Base-by-base conservation (phyloP, 2,888 invertebrate genomes). In the Drosophila differens region DNA sequence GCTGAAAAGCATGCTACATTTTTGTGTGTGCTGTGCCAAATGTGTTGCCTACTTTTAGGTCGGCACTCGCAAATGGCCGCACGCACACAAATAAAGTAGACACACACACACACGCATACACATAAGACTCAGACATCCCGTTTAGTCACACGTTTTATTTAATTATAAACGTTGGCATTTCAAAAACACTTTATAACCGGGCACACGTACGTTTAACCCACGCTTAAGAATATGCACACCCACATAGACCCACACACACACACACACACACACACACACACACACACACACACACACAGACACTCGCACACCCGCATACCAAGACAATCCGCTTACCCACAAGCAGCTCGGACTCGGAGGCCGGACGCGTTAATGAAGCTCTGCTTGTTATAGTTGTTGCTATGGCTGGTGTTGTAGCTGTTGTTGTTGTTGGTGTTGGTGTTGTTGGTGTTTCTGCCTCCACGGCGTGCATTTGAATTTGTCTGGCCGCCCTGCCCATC, bases 301-400 rank as follows among this genome's bases (percentile, higher is more conserved):
- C 22, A 25, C 60, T 33, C 32, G 22, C 44, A 63, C 57, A 33
- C 41, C 12, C 32, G 39, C 35, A 30, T 9, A 65, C 39, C n/a
- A 51, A 51, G 75, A 65, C 70, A 78, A 78, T 79, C 73, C 64
- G 73, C 85, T 86, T 86, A 86, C 89, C 85, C 82, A 85, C 83
- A 83, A 80, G 75, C 74, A 82, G 60, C 75, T 82, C 88, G 69
- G 85, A 83, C 80, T 83, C 85, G 76, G 85, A 82, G 85, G 85
- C 85, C 82, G 85, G 88, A 83, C 89, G 88, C 81, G 85, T 83
- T 85, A 89, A 86, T 88, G 87, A 81, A 83, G 83, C 85, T 76
- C 72, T 85, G 81, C 69, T 74, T 73, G 74, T 63, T 67, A 61
- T 65, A 58, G 75, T 64, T 76, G 76, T 53, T 70, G 70, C 35